phyloP scores from a whole-genome alignment of 2,888 invertebrate genomes.

The Aphidius colemani region DNA sequence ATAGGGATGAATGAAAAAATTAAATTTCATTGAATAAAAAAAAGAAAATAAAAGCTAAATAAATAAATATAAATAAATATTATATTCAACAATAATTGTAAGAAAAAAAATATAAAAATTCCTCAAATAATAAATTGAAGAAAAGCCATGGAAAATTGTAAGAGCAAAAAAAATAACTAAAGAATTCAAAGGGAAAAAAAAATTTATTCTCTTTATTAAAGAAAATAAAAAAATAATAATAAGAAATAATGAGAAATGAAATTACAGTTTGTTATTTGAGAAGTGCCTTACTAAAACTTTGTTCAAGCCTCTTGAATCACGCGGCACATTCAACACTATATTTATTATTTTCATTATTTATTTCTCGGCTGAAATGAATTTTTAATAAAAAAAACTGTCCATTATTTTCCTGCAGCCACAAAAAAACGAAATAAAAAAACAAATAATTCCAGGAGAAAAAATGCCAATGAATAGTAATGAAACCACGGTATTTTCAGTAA shows the following conservation, averaged over 20 bases:
- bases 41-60: too few relatives aligned
- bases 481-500: too few relatives aligned
- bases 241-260: constrained; percentile 18
- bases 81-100: background rate
- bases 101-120: background rate
- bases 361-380: background rate
- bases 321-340: background rate
- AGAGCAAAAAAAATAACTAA: constrained; percentile 20
- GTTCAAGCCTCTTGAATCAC: background rate
- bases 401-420: too few relatives aligned
- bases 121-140: background rate
- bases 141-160: constrained; percentile 10
- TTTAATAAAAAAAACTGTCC: too few relatives aligned
- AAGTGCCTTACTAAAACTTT: background rate
- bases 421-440: too few relatives aligned
- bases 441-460: too few relatives aligned
- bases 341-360: background rate
- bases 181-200: constrained; percentile 14
- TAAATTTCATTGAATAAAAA: too few relatives aligned
- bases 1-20: too few relatives aligned
- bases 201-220: too few relatives aligned
- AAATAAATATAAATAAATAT: too few relatives aligned
- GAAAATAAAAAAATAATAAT: constrained; percentile 21
- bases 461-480: too few relatives aligned
- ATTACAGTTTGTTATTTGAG: constrained; percentile 22